Base-by-base conservation (phyloP, 2,888 invertebrate genomes). In the Reticulitermes lucifugus region DNA sequence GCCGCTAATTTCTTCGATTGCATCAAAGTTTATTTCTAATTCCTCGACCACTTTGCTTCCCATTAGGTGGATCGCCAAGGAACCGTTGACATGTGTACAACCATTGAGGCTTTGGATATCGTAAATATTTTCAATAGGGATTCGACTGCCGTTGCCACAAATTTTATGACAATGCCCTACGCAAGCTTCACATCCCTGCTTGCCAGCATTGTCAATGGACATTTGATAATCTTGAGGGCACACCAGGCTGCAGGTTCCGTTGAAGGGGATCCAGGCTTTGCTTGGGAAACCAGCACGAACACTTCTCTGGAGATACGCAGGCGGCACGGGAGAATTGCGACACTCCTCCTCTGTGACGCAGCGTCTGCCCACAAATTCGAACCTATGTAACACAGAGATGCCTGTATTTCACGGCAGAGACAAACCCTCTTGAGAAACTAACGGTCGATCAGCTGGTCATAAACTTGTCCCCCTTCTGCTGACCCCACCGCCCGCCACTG, bases 1-100 rank as follows among this genome's bases (percentile, higher is more conserved):
- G 2, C 96, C 96, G 0, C 92, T 91, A 81, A 98, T 95, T 90
- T 95, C 95, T 89, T 94, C 93, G 59, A 98, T 93, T 85, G 91
- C 91, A 25, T 93, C 93, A 46, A 98, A 92, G 88, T 94, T 94
- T 43, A 92, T 91, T 88, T 93, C 93, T 83, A 98, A 89, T 88
- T 94, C 94, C 60, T 92, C 91, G 55, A 91, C 91, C 87, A 92
- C 91, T 0, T 91, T 89, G 90, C 90, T 90, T 87, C 93, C 92
- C 89, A 93, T 90, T 29, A 91, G 91, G 87, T 93, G 92, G 85
- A 98, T 95, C 84, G 93, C 94, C 51, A 99, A 91, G 14, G 94
- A 94, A 0, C 97, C 97, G 65, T 95, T 93, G 41, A 99, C 94
- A 85, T 94, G 93, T 2, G 96, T 96, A 89, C 98, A 98, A 21